A percentile compares a stretch with the other conserved stretches of the same genome.
Evolutionary conservation across 92 coral and sea anemone species (phyloP).

Genomic region (Zoanthus sociatus): DNA sequence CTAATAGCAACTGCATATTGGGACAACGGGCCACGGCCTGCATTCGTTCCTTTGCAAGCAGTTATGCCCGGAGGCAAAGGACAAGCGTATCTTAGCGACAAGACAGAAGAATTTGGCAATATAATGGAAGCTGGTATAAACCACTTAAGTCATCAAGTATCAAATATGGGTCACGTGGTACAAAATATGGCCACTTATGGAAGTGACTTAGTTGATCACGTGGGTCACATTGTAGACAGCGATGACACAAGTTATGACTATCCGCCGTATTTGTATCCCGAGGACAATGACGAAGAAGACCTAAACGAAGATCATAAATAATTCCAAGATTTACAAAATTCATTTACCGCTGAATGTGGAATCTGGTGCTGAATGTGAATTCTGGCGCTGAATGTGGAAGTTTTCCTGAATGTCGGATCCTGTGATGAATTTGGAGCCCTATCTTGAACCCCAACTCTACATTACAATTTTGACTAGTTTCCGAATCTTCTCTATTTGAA

Average conservation of each 20-base stretch:
- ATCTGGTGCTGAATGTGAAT: no score
- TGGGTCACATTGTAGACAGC: conserved; percentile 78
- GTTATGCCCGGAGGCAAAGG: conserved; percentile 80
- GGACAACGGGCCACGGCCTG: conserved; percentile 30
- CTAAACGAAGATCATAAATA: conserved; percentile 42
- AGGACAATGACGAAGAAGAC: conserved; percentile 36
- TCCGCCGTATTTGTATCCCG: conserved; percentile 26
- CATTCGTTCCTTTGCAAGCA: conserved; percentile 60
- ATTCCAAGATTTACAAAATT: background rate
- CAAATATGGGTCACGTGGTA: conserved; percentile 71
- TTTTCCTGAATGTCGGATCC: no score
- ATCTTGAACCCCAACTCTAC: no score
- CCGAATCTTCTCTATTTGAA: no score
- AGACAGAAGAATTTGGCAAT: conserved; percentile 74
- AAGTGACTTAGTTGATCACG: conserved; percentile 67
- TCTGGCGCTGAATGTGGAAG: no score
- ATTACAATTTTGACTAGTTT: no score
- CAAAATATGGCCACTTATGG: conserved; percentile 53
- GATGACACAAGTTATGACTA: conserved; percentile 55
- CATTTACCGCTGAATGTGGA: no score
- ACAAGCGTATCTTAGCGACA: conserved; percentile 72
- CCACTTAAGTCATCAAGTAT: conserved; percentile 62
- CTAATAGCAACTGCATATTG: conserved; percentile 25
- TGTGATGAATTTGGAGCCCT: no score
- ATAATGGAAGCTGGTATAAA: conserved; percentile 75